These are phyloP conservation scores for Clarias batrachus DNA, from an alignment of 2,113 vertebrate species.

Conservation along the genomic window DNA sequence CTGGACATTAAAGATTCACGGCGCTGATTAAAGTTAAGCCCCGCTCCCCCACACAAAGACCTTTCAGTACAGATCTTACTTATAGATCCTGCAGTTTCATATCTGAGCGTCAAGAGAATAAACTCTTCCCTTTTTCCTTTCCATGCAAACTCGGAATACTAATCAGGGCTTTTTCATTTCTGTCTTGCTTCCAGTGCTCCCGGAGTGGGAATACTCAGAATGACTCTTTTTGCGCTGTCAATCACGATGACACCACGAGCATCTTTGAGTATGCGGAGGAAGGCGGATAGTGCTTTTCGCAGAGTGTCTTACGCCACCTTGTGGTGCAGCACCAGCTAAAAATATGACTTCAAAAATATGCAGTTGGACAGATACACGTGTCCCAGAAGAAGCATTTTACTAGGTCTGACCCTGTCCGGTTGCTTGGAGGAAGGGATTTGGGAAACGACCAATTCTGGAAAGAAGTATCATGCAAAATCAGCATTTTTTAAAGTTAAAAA, in stretches of 20 bases:
- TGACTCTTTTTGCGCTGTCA: not conserved
- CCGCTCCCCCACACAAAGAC: not conserved
- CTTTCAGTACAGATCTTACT: not conserved
- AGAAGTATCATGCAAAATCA: not conserved
- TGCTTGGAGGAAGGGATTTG: too few relatives aligned
- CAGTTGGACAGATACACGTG: too few relatives aligned
- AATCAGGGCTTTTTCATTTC: not conserved
- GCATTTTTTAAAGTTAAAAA: too few relatives aligned
- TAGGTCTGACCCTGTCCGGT: too few relatives aligned
- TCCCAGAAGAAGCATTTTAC: too few relatives aligned
- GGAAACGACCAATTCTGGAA: not conserved
- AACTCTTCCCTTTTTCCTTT: not conserved
- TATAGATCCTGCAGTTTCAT: not conserved
- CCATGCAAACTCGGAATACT: not conserved
- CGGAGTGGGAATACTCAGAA: not conserved
- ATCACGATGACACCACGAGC: not conserved
- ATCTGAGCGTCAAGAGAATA: not conserved
- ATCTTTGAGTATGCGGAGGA: not conserved
- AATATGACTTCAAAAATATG: too few relatives aligned
- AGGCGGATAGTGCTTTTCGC: not conserved
- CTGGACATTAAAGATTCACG: not conserved
- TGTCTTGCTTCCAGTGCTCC: not conserved
- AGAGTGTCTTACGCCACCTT: not conserved
- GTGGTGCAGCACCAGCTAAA: too few relatives aligned
- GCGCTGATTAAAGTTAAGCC: conserved; percentile 11